Base-by-base conservation (phyloP, 2,888 invertebrate species). In the Standfussiana lucernea region DNA sequence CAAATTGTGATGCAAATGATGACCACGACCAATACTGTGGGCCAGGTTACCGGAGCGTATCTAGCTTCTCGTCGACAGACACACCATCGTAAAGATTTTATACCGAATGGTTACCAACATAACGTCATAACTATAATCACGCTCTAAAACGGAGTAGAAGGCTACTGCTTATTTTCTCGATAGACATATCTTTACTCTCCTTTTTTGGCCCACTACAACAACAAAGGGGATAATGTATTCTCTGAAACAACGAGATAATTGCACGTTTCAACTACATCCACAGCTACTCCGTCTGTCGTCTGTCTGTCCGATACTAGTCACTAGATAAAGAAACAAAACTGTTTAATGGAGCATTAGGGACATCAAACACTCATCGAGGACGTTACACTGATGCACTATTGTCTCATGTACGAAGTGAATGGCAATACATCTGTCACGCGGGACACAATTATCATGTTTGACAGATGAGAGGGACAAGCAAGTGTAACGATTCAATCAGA, bases 281-380 rank as follows among this genome's bases (percentile, higher is more conserved):
- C 75, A 80, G 75, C 61, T 56, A 75, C 42, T 84, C 65, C 42
- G 73, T 81, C 73, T 68, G 59, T 77, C 70, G 77, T 65, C 73
- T 56, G 77, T 84, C 85, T 72, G 74, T 85, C 85, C 35, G 42
- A 40, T 56, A 74, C 21, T 66, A 74, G 13, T 37, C 67, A 47
- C 53, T 35, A 71, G 35, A 13, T 45, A 78, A 67, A 88, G 68
- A 53, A 87, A 83, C 78, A 84, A 84, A 71, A 83, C 76, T 21
- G 61, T n/a, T 42, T 86, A 87, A 87, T 86, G 80, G 77, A 69
- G 64, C 87, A 86, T 87, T 85, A 87, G 72, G 24, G 40, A 74
- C 83, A 85, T 87, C 74, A 83, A 80, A 59, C 80, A 76, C 76
- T 88, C 89, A 79, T 86, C 88, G 83, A 66, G 42, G 35, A 59